These are phyloP conservation scores for Dicranocentrus wangi DNA, from an alignment of 2,888 invertebrate genomes.

Conservation along the genomic window DNA sequence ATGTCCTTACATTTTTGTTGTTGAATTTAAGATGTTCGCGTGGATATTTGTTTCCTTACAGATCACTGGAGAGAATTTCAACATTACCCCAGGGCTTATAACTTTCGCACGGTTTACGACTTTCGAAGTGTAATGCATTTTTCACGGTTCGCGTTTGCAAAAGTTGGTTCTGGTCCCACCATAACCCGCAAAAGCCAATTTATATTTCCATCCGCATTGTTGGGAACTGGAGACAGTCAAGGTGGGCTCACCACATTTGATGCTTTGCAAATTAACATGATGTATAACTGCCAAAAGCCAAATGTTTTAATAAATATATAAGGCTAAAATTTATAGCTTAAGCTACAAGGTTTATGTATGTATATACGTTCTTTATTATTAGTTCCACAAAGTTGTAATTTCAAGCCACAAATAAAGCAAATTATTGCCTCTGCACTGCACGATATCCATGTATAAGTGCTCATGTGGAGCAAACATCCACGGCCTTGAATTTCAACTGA, in stretches of 20 bases:
- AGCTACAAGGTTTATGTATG: too few species aligned
- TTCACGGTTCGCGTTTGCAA: constrained; percentile 27
- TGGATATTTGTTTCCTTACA: not conserved
- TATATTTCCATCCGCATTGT: not conserved
- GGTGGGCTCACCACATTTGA: constrained; percentile 40
- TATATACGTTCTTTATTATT: too few species aligned
- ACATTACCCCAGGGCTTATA: not conserved
- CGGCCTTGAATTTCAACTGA: constrained; percentile 25
- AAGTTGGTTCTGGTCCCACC: constrained; percentile 10
- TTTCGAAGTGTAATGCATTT: constrained; percentile 57
- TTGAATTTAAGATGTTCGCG: not conserved
- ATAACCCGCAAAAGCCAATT: not conserved
- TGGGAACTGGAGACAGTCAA: constrained; percentile 28
- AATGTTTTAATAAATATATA: too few species aligned
- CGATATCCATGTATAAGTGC: constrained; percentile 36
- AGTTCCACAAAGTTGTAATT: too few species aligned
- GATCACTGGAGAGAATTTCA: constrained; percentile 18
- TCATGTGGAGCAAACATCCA: constrained; percentile 56
- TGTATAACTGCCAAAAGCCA: constrained; percentile 39
- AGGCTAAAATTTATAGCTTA: too few species aligned
- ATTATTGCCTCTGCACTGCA: too few species aligned
- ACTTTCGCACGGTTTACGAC: constrained; percentile 38
- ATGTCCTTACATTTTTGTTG: not conserved
- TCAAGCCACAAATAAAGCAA: too few species aligned
- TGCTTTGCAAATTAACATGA: constrained; percentile 42